Evolutionary conservation across 2,888 invertebrate species (phyloP), one percentile per base, ranked within the genome.

Genomic region (Athalia rosae): DNA sequence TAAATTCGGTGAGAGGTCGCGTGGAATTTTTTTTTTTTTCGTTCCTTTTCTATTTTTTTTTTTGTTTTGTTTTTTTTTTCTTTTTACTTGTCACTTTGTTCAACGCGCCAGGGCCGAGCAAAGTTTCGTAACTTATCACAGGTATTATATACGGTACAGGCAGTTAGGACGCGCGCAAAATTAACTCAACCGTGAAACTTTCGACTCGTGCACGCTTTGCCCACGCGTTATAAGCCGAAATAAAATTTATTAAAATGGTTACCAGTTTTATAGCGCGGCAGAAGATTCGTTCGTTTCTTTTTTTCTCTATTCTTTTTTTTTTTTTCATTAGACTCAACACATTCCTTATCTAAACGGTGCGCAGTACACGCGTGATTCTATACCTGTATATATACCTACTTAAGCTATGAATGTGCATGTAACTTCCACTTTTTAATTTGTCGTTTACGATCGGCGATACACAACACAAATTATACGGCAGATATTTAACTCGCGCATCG

Each of bases 91-190:
- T 61, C 53, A 61, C 15, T 73, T 74, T 62, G 53, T 74, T 47
- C n/a, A 71, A 71, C 71, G 66, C 56, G 45, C 74, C 74, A 74
- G 74, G 74, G 74, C 74, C 74, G 74, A 74, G 11, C 61, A 15
- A 61, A 13, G 45, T 71, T 56, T 71, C 71, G 71, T 58, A 71
- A 71, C 28, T n/a, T 45, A n/a, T n/a, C 9, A 28, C 28, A 53
- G 28, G 28, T 67, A 28, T 28, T 28, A 28, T 28, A 28, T 28
- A 28, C 13, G 53, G 53, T 50, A 7, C 13, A 28, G 48, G 15
- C 13, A 28, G 9, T 50, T 53, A 67, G 53, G 48, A 50, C 71
- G 43, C 41, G 48, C 48, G 74, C 41, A 50, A 50, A 50, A 59
- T 28, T 15, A 74, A 74, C 28, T 61, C 61, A 74, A 74, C 74